Percentiles rank a stretch among this genome's conserved stretches.
Conservation (phyloP, 2,797 vertebrate genomes). For the Paguma larvata region DNA sequence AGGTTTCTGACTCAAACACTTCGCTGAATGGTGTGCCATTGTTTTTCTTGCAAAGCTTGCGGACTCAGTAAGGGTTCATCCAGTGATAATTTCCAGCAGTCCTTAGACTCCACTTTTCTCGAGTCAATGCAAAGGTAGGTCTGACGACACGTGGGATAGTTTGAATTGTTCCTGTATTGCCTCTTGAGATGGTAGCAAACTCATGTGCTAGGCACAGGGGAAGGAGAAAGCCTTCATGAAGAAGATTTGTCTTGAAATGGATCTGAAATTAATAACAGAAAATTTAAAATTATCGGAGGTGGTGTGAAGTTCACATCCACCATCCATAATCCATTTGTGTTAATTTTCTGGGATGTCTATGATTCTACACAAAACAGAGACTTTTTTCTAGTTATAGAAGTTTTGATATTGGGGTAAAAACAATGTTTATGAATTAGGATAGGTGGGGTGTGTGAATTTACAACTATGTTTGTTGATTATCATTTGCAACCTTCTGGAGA, state of each 20-base stretch:
- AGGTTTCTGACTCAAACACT: slow-evolving; percentile 1
- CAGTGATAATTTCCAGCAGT: not conserved
- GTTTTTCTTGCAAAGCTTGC: not conserved
- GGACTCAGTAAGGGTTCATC: not conserved
- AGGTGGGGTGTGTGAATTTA: not conserved
- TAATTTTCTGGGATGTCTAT: not conserved
- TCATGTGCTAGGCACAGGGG: not conserved
- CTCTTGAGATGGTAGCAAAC: not conserved
- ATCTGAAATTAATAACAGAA: not conserved
- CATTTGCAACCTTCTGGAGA: not conserved
- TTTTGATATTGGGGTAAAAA: slow-evolving; percentile 27
- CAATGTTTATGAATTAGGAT: not conserved
- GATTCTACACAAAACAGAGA: not conserved
- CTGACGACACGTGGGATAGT: not conserved
- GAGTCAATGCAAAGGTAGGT: not conserved
- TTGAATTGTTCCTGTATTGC: not conserved
- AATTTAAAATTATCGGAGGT: not conserved
- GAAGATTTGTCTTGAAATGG: not conserved
- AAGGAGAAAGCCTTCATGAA: not conserved
- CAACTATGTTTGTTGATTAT: not conserved
- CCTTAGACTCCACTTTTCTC: not conserved
- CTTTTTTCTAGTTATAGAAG: not conserved
- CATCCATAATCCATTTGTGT: not conserved
- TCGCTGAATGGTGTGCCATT: not conserved
- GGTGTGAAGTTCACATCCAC: not conserved